Percentiles rank a stretch among this genome's conserved stretches.
phyloP scores from a whole-genome alignment of 1,140 invertebrate genomes.

The Lamellibrachia luymesi region DNA sequence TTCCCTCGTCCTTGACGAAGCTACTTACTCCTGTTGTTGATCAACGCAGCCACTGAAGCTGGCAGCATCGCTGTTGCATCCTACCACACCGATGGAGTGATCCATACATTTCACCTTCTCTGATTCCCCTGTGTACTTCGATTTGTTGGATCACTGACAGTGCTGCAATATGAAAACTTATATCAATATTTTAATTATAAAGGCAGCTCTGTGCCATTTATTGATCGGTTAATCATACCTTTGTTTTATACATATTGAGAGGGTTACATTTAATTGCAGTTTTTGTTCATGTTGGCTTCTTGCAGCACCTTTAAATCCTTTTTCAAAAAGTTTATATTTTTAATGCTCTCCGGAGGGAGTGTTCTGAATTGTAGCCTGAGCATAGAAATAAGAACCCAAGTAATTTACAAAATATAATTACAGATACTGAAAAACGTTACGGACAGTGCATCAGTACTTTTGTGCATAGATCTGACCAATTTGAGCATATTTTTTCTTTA shows the following conservation, averaged over 20 bases:
- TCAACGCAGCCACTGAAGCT: neutral
- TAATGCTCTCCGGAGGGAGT: no score
- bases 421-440: no score
- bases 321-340: no score
- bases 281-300: neutral
- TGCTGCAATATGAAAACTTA: neutral
- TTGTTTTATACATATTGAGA: neutral
- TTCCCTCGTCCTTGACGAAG: neutral
- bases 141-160: neutral
- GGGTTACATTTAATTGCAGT: neutral
- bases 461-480: neutral
- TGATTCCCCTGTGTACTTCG: neutral
- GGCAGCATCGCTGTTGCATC: neutral
- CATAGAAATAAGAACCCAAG: no score
- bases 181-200: neutral
- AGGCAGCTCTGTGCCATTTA: neutral
- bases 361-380: no score
- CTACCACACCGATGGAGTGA: neutral
- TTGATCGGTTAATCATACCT: neutral
- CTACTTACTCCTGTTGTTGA: neutral
- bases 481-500: neutral
- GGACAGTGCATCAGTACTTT: neutral
- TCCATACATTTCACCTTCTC: neutral
- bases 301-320: neutral
- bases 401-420: no score